A percentile compares a stretch with the other conserved stretches of the same genome.
These are phyloP conservation scores for Chiloscyllium punctatum DNA, from an alignment of 2,797 vertebrate species.

Conservation along the genomic window DNA sequence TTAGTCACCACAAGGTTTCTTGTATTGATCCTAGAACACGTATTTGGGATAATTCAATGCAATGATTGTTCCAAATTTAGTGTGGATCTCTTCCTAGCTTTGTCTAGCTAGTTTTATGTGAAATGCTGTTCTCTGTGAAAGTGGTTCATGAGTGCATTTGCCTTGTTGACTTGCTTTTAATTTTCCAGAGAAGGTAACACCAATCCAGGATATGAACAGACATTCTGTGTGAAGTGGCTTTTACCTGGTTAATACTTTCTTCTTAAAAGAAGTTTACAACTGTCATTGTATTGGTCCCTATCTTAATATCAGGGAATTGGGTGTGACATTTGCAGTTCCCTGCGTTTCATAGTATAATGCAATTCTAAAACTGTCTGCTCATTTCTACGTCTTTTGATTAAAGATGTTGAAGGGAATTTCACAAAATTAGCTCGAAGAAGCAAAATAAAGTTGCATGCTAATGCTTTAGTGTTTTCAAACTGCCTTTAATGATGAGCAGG, in stretches of 20 bases:
- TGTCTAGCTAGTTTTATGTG: slow-evolving; percentile 29
- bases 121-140: slow-evolving; percentile 33
- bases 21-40: background rate
- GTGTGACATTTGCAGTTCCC: background rate
- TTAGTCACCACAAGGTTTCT: background rate
- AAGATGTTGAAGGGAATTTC: slow-evolving; percentile 22
- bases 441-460: background rate
- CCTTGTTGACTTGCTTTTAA: slow-evolving; percentile 6
- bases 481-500: background rate
- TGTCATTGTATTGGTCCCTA: background rate
- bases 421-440: background rate
- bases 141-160: slow-evolving; percentile 35
- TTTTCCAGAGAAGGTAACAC: background rate
- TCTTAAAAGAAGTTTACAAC: background rate
- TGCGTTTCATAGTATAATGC: background rate
- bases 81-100: background rate
- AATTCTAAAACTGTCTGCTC: slow-evolving; percentile 16
- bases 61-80: background rate
- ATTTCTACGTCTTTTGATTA: background rate
- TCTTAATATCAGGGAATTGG: background rate
- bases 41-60: slow-evolving; percentile 1
- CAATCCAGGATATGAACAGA: background rate
- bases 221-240: background rate
- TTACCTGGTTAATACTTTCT: background rate
- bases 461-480: slow-evolving; percentile 3